These are phyloP conservation scores for Cephus nigrinus DNA, from an alignment of 2,888 invertebrate genomes.

Conservation along the genomic window DNA sequence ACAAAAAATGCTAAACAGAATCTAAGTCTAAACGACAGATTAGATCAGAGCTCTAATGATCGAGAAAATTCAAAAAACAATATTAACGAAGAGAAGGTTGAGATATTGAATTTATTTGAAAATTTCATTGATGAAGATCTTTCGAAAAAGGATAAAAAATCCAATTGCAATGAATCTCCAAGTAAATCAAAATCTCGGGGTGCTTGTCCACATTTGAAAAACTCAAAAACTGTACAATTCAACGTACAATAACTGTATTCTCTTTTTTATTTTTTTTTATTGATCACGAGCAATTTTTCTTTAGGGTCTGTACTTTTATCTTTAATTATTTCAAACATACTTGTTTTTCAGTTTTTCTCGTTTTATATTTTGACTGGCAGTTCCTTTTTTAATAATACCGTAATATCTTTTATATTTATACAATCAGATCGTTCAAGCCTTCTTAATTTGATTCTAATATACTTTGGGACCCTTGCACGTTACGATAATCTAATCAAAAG, in stretches of 20 bases:
- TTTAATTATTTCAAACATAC: slow-evolving; percentile 12
- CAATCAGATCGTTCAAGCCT: neutral
- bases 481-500: neutral
- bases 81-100: neutral
- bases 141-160: neutral
- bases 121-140: neutral
- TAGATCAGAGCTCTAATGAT: neutral
- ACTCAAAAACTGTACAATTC: neutral
- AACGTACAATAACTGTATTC: neutral
- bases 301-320: neutral
- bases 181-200: neutral
- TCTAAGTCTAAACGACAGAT: neutral
- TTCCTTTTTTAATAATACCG: neutral
- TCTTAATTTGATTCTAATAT: slow-evolving; percentile 15
- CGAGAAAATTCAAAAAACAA: neutral
- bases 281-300: neutral
- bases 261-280: neutral
- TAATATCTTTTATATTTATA: neutral
- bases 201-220: neutral
- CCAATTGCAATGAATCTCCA: neutral
- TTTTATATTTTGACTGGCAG: neutral
- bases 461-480: neutral
- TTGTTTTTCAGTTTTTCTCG: slow-evolving; percentile 2
- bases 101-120: neutral
- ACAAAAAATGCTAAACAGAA: neutral